Base-by-base conservation (phyloP, 2,113 vertebrate genomes). In the Phasianus colchicus region DNA sequence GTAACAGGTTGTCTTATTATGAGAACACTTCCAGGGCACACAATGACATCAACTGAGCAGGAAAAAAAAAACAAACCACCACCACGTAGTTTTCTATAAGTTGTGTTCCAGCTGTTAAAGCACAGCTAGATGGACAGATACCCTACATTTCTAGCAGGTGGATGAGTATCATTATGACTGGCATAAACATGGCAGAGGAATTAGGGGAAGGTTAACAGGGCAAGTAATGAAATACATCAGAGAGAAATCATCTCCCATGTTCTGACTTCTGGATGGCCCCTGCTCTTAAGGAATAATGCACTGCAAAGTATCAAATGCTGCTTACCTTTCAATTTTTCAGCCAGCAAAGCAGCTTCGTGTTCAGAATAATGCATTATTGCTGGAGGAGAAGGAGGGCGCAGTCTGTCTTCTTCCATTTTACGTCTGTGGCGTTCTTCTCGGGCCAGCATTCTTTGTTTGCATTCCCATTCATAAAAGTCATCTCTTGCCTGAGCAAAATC, bases 251-350 rank as follows among this genome's bases (percentile, higher is more conserved):
- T 6, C 9, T 72, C 54, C 32, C 20, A 27, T 88, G 60, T 67
- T 83, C 89, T 69, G 73, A 63, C 72, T 84, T 67, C 69, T 76
- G 80, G n/a, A 70, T 48, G 69, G 55, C 55, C 90, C 75, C 58
- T 73, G 30, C 34, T 93, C 36, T 55, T 36, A 24, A 64, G 32
- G 24, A 77, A 84, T 54, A 80, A 94, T 17, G 90, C 50, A 30
- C 13, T 5, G 4, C 64, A 32, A 74, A 50, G 54, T 74, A 66
- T 38, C 17, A 47, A 72, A 27, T 36, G 72, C 34, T 84, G 19
- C 90, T 93, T 98, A 99, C 99, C 99, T 99, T 99, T 99, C 88
- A 99, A 97, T 86, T 98, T 99, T 50, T 99, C 99, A 4, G 98
- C 99, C 81, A 99, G 90, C 89, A 99, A 89, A 30, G 97, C 95